These are phyloP conservation scores for Bombus affinis DNA, from an alignment of 1,140 invertebrate genomes.

Conservation along the genomic window DNA sequence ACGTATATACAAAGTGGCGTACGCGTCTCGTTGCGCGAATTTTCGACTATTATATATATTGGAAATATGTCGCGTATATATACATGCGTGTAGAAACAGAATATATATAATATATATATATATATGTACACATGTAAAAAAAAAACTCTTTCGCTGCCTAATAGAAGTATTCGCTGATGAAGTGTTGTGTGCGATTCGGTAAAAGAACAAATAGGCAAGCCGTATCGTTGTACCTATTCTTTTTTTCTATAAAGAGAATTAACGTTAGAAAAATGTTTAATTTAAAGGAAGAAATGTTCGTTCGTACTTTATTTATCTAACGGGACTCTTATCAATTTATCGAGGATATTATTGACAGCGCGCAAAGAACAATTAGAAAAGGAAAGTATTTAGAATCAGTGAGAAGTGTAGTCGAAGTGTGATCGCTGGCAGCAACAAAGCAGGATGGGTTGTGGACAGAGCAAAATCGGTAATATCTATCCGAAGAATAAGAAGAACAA, in stretches of 20 bases:
- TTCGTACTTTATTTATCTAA: background rate
- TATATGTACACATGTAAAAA: constrained; percentile 4
- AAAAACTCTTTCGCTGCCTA: constrained; percentile 15
- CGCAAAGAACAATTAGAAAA: background rate
- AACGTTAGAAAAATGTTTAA: background rate
- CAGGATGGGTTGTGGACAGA: constrained; percentile 85
- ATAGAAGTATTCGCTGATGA: background rate
- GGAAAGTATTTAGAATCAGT: background rate
- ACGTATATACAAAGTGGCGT: background rate
- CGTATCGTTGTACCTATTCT: background rate
- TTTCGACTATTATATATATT: constrained; percentile 16
- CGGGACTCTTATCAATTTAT: background rate
- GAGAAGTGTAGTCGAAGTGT: constrained; percentile 46
- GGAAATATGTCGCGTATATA: background rate
- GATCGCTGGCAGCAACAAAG: constrained; percentile 41
- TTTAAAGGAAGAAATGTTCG: background rate
- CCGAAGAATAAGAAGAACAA: constrained; percentile 84
- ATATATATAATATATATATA: background rate
- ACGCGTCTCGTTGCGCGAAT: background rate
- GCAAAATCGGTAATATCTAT: constrained; percentile 84
- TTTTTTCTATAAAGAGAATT: background rate
- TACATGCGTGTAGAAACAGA: background rate
- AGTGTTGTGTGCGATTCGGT: background rate
- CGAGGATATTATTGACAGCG: background rate
- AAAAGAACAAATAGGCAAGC: background rate